These are phyloP conservation scores for Mormyrus hasselquistii DNA, from an alignment of 2,797 vertebrate genomes.

Conservation along the genomic window DNA sequence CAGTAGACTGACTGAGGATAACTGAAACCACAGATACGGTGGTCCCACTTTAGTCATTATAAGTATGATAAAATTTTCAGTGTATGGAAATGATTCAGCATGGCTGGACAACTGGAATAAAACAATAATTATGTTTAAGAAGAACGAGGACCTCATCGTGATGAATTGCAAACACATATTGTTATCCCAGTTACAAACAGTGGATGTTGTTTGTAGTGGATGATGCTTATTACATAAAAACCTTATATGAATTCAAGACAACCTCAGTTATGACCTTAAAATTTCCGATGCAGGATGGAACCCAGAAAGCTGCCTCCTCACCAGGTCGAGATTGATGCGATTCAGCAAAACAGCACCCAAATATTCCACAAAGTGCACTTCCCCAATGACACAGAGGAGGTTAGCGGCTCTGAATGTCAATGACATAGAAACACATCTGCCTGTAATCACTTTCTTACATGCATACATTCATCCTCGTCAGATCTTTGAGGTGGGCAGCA, in stretches of 20 bases:
- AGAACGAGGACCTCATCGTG: background rate
- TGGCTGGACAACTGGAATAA: background rate
- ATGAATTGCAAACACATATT: background rate
- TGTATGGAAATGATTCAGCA: background rate
- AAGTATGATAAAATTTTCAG: background rate
- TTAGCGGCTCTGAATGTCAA: slow-evolving; percentile 38
- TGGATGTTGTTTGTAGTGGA: too few species aligned
- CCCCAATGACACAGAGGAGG: slow-evolving; percentile 73
- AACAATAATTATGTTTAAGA: background rate
- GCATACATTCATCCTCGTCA: slow-evolving; percentile 35
- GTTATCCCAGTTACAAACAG: background rate
- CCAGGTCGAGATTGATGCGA: slow-evolving; percentile 79
- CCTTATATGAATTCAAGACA: background rate
- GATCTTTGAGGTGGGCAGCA: slow-evolving; percentile 75
- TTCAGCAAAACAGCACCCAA: slow-evolving; percentile 75
- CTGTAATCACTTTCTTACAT: background rate
- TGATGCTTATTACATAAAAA: background rate
- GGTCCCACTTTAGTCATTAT: background rate
- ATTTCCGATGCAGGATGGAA: slow-evolving; percentile 56
- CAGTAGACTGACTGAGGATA: background rate
- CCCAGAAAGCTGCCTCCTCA: slow-evolving; percentile 82
- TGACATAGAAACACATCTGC: background rate
- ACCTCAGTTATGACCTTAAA: background rate
- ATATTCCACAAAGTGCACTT: slow-evolving; percentile 83
- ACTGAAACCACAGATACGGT: background rate